Conservation (phyloP, 2,113 vertebrate species). For the Anser cygnoides region DNA sequence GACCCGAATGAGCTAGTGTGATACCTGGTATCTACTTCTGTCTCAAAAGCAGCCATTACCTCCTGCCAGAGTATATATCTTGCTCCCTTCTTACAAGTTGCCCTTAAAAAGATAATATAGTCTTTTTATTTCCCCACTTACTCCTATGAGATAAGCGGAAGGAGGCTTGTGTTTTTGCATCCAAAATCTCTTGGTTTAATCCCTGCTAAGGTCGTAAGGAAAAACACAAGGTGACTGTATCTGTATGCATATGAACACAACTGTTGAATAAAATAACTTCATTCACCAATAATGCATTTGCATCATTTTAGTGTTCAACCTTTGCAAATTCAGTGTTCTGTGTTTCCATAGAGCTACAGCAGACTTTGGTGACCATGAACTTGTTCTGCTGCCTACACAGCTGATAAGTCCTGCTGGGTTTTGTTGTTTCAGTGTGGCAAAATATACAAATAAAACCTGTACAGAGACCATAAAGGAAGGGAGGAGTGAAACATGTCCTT, state of each 20-base stretch:
- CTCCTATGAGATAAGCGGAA: not conserved
- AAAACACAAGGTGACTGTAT: not conserved
- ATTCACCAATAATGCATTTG: not conserved
- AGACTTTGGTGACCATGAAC: not conserved
- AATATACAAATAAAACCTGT: not conserved
- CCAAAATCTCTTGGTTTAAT: not conserved
- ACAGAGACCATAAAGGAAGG: not conserved
- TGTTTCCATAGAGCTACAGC: not conserved
- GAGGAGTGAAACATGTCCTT: not conserved
- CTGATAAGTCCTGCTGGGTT: not conserved
- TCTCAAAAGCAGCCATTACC: not conserved
- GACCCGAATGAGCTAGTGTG: not conserved
- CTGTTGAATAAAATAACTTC: not conserved
- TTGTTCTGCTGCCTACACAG: not conserved
- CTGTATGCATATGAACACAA: not conserved
- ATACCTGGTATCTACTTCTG: not conserved
- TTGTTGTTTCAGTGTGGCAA: not conserved
- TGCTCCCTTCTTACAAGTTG: not conserved
- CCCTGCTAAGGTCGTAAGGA: not conserved
- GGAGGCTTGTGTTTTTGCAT: not conserved
- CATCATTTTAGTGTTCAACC: not conserved
- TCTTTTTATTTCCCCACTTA: not conserved
- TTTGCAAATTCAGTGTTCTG: not conserved
- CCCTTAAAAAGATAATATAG: not conserved
- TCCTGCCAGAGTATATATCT: not conserved